These are phyloP conservation scores for Ramphastos sulfuratus DNA, from an alignment of 2,113 vertebrate species.

Conservation along the genomic window DNA sequence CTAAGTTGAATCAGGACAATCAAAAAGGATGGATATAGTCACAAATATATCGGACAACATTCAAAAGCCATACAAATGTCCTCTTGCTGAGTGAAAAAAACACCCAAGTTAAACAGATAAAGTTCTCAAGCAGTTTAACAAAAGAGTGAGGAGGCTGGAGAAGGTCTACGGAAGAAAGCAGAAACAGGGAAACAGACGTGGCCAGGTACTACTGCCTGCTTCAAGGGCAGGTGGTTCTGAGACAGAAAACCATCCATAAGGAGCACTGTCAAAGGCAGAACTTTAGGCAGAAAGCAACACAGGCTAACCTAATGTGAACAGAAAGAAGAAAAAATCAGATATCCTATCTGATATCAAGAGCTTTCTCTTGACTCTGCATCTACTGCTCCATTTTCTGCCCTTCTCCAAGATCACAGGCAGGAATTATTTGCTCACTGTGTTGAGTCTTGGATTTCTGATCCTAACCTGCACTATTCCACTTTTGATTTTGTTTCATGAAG, in stretches of 20 bases:
- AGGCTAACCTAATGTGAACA: neutral
- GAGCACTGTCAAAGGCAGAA: neutral
- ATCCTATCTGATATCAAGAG: too few species aligned
- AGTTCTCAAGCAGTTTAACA: neutral
- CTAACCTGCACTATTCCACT: neutral
- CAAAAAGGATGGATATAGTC: neutral
- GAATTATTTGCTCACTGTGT: neutral
- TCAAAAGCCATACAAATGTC: neutral
- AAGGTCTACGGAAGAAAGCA: neutral
- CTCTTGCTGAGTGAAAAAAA: neutral
- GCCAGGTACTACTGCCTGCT: neutral
- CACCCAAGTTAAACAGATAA: neutral
- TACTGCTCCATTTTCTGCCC: neutral
- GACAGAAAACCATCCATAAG: neutral
- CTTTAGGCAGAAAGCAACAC: neutral
- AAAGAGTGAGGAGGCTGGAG: neutral
- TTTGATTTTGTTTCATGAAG: neutral
- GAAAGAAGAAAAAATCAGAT: neutral
- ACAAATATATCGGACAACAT: neutral
- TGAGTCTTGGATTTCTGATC: neutral
- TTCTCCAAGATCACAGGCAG: neutral
- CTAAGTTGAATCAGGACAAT: neutral
- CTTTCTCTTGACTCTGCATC: neutral
- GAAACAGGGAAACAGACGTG: neutral
- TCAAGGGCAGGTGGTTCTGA: neutral